These are phyloP conservation scores for Lithosia quadra DNA, from an alignment of 2,888 invertebrate species.

Conservation along the genomic window DNA sequence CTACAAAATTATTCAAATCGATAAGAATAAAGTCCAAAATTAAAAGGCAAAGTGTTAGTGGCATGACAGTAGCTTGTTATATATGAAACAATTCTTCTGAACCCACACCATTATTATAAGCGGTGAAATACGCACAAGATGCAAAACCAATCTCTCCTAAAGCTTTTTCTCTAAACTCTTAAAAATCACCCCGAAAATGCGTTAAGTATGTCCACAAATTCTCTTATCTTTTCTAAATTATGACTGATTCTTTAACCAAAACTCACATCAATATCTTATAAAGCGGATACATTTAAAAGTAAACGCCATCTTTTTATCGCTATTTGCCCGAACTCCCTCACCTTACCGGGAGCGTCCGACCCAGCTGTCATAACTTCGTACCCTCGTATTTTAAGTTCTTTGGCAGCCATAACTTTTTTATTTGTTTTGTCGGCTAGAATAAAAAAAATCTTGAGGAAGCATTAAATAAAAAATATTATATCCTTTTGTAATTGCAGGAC, in stretches of 20 bases:
- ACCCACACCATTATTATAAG: too few species aligned
- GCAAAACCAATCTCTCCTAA: too few species aligned
- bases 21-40: too few species aligned
- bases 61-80: too few species aligned
- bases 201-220: neutral
- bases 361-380: slow-evolving; percentile 52
- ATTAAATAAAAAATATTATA: slow-evolving; percentile 22
- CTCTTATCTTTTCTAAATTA: neutral
- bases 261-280: neutral
- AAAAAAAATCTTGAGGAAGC: slow-evolving; percentile 27
- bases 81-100: too few species aligned
- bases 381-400: slow-evolving; percentile 55
- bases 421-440: slow-evolving; percentile 39
- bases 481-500: neutral
- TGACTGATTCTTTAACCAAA: neutral
- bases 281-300: slow-evolving; percentile 17
- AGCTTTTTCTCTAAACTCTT: too few species aligned
- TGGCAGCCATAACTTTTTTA: slow-evolving; percentile 47
- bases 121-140: too few species aligned
- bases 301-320: slow-evolving; percentile 9
- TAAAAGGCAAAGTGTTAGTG: too few species aligned
- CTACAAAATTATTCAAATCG: too few species aligned
- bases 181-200: neutral
- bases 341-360: slow-evolving; percentile 23
- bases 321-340: slow-evolving; percentile 20